phyloP scores from a whole-genome alignment of 2,113 vertebrate genomes.

The Phrynocephalus versicolor region DNA sequence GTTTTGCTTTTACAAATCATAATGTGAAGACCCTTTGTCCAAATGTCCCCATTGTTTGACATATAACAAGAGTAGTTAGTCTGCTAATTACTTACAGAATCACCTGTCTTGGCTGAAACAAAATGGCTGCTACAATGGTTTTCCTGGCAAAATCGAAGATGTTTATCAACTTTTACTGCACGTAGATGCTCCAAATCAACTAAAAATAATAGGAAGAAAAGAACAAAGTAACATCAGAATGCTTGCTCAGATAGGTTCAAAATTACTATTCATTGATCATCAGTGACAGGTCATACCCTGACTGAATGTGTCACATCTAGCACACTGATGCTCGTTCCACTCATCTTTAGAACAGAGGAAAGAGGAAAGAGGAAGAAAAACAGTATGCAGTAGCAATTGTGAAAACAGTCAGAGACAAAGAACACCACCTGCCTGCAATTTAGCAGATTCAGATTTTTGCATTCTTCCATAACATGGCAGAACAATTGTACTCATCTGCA shows the following conservation, averaged over 20 bases:
- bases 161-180: constrained; percentile 94
- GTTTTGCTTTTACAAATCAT: too few relatives aligned
- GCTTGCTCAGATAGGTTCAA: constrained; percentile 35
- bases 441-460: neutral
- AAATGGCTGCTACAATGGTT: constrained; percentile 93
- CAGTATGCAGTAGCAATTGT: neutral
- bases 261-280: neutral
- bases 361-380: too few relatives aligned
- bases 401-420: neutral
- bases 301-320: neutral
- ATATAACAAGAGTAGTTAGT: too few relatives aligned
- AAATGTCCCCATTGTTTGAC: too few relatives aligned
- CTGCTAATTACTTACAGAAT: constrained; percentile 92
- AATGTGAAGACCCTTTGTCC: too few relatives aligned
- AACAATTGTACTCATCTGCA: neutral
- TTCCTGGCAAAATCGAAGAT: constrained; percentile 95
- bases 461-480: neutral
- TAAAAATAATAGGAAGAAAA: constrained; percentile 67
- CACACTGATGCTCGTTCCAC: neutral
- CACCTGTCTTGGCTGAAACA: constrained; percentile 96
- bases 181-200: constrained; percentile 98
- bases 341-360: neutral
- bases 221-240: constrained; percentile 48
- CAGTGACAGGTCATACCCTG: neutral
- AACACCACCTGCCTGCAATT: neutral